Evolutionary conservation across 1,140 invertebrate genomes (phyloP), one percentile per base, ranked within the genome.

Genomic region (Drosophila navojoa): DNA sequence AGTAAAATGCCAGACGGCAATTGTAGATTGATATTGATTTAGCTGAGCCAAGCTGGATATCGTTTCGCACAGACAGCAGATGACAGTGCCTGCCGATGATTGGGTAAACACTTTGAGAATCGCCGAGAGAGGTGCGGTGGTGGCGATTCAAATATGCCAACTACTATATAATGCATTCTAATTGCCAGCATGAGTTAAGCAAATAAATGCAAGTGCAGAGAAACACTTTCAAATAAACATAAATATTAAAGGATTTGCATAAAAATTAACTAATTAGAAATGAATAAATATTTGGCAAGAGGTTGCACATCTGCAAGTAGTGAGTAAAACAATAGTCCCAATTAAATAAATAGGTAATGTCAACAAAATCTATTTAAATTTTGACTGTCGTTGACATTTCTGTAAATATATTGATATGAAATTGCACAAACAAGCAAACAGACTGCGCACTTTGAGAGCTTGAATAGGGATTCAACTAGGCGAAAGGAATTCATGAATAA

Each of bases 11-110:
- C 57, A 68, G 81, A 64, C 50, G 74, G 66, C 74, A 86, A 61
- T 73, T 61, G 74, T 55, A 81, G 74, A 67, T 81, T 71, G 69
- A 75, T 82, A 85, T 85, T 86, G 81, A 58, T 81, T 86, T 81
- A 25, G 45, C 45, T 50, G 15, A 57, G 45, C 53, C 50, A 66
- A 66, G 44, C 68, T 15, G 25, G 10, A 62, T 53, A 49, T 27
- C 38, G 29, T 52, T 61, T 44, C 6, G 22, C 38, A 9, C 45
- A 52, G 64, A 25, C 19, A 38, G 32, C 32, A 7, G 9, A 22
- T 32, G n/a, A n/a, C 1, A 15, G 47, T 5, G 15, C 6, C n/a
- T 16, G 25, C 11, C 5, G 32, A 44, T 42, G 68, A 63, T 62
- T 63, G 25, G 35, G 4, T 62, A 54, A 61, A 70, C 16, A 49